Conservation (phyloP, 2,888 invertebrate species). For the Chesias legatella region DNA sequence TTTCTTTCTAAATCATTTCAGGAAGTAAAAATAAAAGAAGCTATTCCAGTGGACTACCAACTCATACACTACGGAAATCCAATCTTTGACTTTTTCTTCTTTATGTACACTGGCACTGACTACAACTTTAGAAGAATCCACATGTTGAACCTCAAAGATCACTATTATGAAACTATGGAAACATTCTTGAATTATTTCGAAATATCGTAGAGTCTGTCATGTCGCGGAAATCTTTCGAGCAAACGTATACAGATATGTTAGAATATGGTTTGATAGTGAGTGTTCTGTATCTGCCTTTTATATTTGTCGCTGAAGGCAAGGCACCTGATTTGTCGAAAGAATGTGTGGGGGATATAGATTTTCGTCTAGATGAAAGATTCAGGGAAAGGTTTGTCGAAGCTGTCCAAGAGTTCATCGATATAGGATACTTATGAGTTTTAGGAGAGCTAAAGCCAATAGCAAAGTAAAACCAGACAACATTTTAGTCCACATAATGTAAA, state of each 20-base stretch:
- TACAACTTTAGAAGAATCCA: conserved; percentile 35
- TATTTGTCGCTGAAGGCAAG: conserved; percentile 33
- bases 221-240: conserved; percentile 40
- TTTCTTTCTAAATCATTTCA: conserved; percentile 19
- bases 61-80: conserved; percentile 33
- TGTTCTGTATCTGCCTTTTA: conserved; percentile 34
- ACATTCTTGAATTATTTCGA: conserved; percentile 34
- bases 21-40: conserved; percentile 33
- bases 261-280: conserved; percentile 37
- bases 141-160: conserved; percentile 35
- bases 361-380: conserved; percentile 32
- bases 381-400: conserved; percentile 33
- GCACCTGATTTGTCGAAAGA: conserved; percentile 34
- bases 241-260: conserved; percentile 33
- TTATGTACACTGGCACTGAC: conserved; percentile 16
- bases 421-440: conserved; percentile 26
- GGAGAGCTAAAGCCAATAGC: no score
- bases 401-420: conserved; percentile 41
- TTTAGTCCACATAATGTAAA: no score
- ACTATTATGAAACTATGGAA: conserved; percentile 16
- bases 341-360: conserved; percentile 23
- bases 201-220: conserved; percentile 34
- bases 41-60: conserved; percentile 42
- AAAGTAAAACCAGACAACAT: no score
- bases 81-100: conserved; percentile 24